Evolutionary conservation across 2,113 vertebrate genomes (phyloP), one percentile per base, ranked within the genome.

Genomic region (Carlito syrichta): DNA sequence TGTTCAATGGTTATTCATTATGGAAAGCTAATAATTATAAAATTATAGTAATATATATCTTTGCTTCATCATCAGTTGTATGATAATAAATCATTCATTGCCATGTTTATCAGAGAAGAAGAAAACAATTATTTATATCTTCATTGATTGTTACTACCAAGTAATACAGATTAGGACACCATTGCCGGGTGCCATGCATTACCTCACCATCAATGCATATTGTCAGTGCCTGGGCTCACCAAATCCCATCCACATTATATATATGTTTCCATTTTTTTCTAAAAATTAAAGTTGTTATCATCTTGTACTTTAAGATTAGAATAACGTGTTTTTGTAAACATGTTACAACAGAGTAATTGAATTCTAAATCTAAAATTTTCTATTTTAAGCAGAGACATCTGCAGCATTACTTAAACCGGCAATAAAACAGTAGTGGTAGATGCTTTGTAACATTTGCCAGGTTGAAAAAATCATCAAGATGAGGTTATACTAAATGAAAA

Each of bases 241-340:
- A 71, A 62, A 86, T 85, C 11, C 71, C 12, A 19, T 63, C 7
- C 63, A 27, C 19, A 83, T 25, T 76, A 79, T 48, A 74, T 11
- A 8, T 38, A 52, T 13, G 6, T 22, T 76, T 13, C 54, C 11
- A 82, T n/a, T 19, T 35, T 48, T 48, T 84, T n/a, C 35, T 38
- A 52, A 89, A 45, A 40, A 22, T 58, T 32, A 68, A 35, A 48
- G 23, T 27, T 60, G 27, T 66, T 69, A 8, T 79, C 10, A 25
- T 89, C 25, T 71, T 66, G 10, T 56, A 6, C n/a, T 66, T 69
- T 69, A 74, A 27, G 66, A 14, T 52, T 74, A 77, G 22, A 11
- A 82, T 12, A 91, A 83, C 38, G 6, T 71, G 25, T 22, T 50
- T 81, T 91, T 89, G 40, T 87, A 96, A 95, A 96, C 94, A 91